Conservation (phyloP, 2,113 vertebrate species). For the Scatophagus argus region DNA sequence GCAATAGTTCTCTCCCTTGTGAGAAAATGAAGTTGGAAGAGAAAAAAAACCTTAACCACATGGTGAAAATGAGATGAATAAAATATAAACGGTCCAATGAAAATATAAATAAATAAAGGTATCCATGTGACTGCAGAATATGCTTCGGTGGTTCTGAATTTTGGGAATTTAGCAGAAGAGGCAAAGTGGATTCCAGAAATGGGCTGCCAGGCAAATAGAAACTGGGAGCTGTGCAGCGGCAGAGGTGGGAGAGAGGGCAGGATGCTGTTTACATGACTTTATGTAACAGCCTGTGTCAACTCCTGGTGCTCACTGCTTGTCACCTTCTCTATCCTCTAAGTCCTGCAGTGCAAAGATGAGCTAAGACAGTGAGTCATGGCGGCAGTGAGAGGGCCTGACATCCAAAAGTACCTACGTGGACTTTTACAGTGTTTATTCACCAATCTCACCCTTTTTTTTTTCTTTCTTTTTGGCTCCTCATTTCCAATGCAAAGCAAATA, state of each 20-base stretch:
- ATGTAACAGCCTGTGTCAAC: constrained; percentile 57
- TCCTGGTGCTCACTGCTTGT: constrained; percentile 44
- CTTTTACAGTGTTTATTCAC: constrained; percentile 21
- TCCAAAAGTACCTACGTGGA: background rate
- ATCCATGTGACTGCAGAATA: constrained; percentile 51
- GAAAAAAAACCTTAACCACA: constrained; percentile 11
- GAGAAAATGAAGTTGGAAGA: constrained; percentile 54
- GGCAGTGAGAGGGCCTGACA: constrained; percentile 1
- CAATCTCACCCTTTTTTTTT: background rate
- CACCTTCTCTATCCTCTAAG: constrained; percentile 49
- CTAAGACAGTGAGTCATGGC: background rate
- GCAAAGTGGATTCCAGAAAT: constrained; percentile 62
- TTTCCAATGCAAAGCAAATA: constrained; percentile 5
- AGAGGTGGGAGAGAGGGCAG: constrained; percentile 40
- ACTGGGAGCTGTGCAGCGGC: constrained; percentile 14
- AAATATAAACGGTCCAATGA: constrained; percentile 36
- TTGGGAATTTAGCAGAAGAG: constrained; percentile 49
- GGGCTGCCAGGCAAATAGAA: constrained; percentile 28
- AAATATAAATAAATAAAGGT: constrained; percentile 69
- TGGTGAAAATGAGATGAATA: constrained; percentile 63
- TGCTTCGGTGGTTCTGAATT: constrained; percentile 50
- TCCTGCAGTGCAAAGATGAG: constrained; percentile 5
- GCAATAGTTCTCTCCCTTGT: constrained; percentile 64
- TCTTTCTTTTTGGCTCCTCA: background rate
- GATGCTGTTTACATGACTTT: constrained; percentile 59